Percentiles rank a stretch among this genome's conserved stretches.
Evolutionary conservation across 1,140 invertebrate species (phyloP).

Genomic region (Penaeus vannamei): DNA sequence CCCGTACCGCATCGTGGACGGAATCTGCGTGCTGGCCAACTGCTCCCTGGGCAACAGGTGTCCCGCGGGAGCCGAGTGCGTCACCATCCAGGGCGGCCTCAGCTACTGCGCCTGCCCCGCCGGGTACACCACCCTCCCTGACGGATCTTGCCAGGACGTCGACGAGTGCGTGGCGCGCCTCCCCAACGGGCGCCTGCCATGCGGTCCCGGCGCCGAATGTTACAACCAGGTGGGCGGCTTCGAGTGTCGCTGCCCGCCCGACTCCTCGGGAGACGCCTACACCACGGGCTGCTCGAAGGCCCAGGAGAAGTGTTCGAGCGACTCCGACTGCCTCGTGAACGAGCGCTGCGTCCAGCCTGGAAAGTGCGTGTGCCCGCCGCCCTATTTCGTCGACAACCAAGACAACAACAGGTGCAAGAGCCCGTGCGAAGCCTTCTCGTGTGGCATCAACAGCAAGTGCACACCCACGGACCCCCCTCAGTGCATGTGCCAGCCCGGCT

Average conservation of each 20-base stretch:
- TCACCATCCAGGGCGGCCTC: slow-evolving; percentile 88
- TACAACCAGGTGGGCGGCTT: slow-evolving; percentile 81
- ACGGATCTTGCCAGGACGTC: slow-evolving; percentile 79
- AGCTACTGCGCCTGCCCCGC: slow-evolving; percentile 91
- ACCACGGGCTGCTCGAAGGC: slow-evolving; percentile 81
- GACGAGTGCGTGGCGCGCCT: slow-evolving; percentile 79
- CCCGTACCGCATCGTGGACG: slow-evolving; percentile 86
- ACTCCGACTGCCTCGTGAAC: slow-evolving; percentile 86
- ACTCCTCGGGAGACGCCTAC: slow-evolving; percentile 87
- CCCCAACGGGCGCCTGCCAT: slow-evolving; percentile 77
- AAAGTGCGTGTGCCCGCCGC: slow-evolving; percentile 89
- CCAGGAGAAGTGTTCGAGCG: slow-evolving; percentile 84
- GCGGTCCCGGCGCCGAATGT: slow-evolving; percentile 88
- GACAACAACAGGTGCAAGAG: slow-evolving; percentile 90
- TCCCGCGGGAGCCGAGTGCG: slow-evolving; percentile 87
- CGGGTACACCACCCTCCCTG: slow-evolving; percentile 87
- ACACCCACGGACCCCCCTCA: slow-evolving; percentile 89
- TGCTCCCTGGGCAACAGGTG: slow-evolving; percentile 85
- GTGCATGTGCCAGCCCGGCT: slow-evolving; percentile 89
- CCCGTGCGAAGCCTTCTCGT: slow-evolving; percentile 88
- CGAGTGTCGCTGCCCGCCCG: slow-evolving; percentile 86
- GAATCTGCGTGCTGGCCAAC: slow-evolving; percentile 84
- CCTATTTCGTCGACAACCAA: slow-evolving; percentile 85
- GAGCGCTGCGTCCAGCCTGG: slow-evolving; percentile 93
- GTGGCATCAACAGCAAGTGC: slow-evolving; percentile 93